Conservation (phyloP, 1,140 invertebrate genomes). For the Drosophila albomicans region DNA sequence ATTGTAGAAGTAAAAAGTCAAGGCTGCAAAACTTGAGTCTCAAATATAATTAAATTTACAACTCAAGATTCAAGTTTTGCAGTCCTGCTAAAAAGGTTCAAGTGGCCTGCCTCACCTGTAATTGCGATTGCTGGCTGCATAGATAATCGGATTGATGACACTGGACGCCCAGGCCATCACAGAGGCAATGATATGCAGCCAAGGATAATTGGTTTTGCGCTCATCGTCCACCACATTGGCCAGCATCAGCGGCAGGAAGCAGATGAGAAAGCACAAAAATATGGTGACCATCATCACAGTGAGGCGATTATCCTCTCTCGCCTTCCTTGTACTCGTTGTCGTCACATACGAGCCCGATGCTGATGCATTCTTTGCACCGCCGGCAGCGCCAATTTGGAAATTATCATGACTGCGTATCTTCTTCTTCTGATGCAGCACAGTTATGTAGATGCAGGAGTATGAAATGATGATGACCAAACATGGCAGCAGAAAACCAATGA, state of each 20-base stretch:
- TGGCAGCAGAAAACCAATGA: conserved; percentile 92
- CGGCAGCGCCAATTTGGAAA: conserved; percentile 61
- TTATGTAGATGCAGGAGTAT: conserved; percentile 94
- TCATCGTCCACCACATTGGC: conserved; percentile 93
- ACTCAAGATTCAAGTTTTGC: too few relatives aligned
- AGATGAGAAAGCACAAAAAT: conserved; percentile 93
- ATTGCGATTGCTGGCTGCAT: conserved; percentile 93
- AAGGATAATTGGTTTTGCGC: conserved; percentile 88
- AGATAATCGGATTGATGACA: conserved; percentile 94
- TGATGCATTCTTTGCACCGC: conserved; percentile 51
- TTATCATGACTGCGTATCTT: conserved; percentile 86
- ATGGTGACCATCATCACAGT: conserved; percentile 94
- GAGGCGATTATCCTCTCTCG: conserved; percentile 90
- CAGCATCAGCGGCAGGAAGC: conserved; percentile 94
- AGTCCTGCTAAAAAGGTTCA: neutral
- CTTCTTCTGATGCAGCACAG: conserved; percentile 89
- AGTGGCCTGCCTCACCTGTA: conserved; percentile 85
- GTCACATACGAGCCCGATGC: conserved; percentile 63
- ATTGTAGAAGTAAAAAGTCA: neutral
- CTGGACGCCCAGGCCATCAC: conserved; percentile 94
- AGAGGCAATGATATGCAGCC: conserved; percentile 91
- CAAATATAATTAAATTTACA: too few relatives aligned
- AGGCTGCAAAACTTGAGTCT: neutral
- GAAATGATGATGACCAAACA: conserved; percentile 93
- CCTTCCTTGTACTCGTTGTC: conserved; percentile 67